phyloP scores from a whole-genome alignment of 2,888 invertebrate species.

The Eristalis pertinax region DNA sequence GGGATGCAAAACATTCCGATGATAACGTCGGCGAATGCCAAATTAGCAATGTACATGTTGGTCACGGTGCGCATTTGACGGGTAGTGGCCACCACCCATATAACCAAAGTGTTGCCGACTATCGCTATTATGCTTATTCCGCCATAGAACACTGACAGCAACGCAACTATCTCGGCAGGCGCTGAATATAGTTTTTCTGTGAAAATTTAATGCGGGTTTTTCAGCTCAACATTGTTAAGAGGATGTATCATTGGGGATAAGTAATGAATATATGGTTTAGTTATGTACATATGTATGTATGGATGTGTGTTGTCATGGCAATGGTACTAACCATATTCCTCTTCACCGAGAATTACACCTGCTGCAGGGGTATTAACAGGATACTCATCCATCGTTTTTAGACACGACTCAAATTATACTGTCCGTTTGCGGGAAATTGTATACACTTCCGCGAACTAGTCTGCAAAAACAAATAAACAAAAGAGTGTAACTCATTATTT shows the following conservation, averaged over 20 bases:
- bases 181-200: constrained; percentile 87
- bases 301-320: neutral
- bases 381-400: constrained; percentile 74
- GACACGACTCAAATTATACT: constrained; percentile 25
- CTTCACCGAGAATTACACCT: constrained; percentile 76
- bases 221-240: constrained; percentile 26
- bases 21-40: constrained; percentile 92
- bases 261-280: constrained; percentile 62
- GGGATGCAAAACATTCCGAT: constrained; percentile 93
- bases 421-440: constrained; percentile 52
- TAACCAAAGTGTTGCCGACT: constrained; percentile 91
- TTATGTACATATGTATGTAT: neutral
- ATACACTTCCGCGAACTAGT: constrained; percentile 38
- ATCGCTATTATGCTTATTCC: constrained; percentile 91
- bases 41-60: constrained; percentile 92
- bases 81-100: constrained; percentile 91
- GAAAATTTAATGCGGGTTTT: constrained; percentile 70
- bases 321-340: constrained; percentile 79
- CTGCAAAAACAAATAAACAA: constrained; percentile 54
- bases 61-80: constrained; percentile 91
- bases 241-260: constrained; percentile 32
- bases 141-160: constrained; percentile 90
- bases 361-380: constrained; percentile 73
- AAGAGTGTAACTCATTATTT: constrained; percentile 16
- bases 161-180: constrained; percentile 87